These are phyloP conservation scores for Haliclona indistincta DNA, from an alignment of 37 sponge, comb jelly and placozoan genomes.

Conservation along the genomic window DNA sequence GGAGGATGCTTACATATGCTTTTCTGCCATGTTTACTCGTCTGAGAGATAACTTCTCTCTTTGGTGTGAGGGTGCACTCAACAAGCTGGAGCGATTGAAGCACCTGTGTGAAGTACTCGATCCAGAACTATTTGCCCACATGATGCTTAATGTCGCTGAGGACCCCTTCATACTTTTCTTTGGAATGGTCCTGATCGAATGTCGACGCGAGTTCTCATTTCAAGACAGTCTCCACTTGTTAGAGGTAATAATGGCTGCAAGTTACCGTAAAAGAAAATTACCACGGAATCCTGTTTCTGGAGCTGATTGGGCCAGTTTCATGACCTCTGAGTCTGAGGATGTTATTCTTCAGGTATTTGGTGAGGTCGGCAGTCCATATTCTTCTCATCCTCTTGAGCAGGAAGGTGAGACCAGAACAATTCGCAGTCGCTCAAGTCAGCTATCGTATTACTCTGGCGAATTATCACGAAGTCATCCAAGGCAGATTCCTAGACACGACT, in stretches of 20 bases:
- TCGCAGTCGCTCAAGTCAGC: not conserved
- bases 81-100: constrained; percentile 57
- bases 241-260: constrained; percentile 53
- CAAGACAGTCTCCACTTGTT: constrained; percentile 56
- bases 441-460: not conserved
- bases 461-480: too few species aligned
- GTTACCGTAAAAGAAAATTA: not conserved
- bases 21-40: constrained; percentile 56
- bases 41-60: constrained; percentile 53
- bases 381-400: constrained; percentile 31
- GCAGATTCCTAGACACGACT: not conserved
- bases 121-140: constrained; percentile 38
- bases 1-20: constrained; percentile 72
- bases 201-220: constrained; percentile 73
- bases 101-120: constrained; percentile 79
- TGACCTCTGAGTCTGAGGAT: constrained; percentile 55
- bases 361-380: constrained; percentile 23
- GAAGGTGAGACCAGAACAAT: not conserved
- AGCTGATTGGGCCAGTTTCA: constrained; percentile 56
- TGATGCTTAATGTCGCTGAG: constrained; percentile 29
- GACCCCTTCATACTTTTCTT: constrained; percentile 74
- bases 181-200: constrained; percentile 80
- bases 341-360: constrained; percentile 50
- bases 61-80: constrained; percentile 67
- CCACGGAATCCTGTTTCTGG: not conserved